A percentile compares a stretch with the other conserved stretches of the same genome.
Conservation (phyloP, 1,140 invertebrate genomes). For the Cydia amplana region DNA sequence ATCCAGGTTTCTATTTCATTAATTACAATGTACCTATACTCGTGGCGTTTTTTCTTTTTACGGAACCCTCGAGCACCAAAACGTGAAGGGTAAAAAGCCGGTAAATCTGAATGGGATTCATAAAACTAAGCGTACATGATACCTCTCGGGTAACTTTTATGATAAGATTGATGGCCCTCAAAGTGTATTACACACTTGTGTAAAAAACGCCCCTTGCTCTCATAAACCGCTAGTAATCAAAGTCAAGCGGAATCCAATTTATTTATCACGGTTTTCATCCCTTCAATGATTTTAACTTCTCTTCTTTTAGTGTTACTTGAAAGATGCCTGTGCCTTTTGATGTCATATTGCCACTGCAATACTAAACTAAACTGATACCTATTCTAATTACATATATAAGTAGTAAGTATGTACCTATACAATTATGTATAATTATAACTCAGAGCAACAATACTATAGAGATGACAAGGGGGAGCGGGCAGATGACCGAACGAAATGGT, state of each 20-base stretch:
- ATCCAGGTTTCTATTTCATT: neutral
- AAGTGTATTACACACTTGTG: slow-evolving; percentile 16
- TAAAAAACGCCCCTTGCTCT: slow-evolving; percentile 17
- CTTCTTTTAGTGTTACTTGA: neutral
- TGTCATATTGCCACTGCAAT: neutral
- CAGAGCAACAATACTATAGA: too few species aligned
- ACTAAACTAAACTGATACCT: neutral
- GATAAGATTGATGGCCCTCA: slow-evolving; percentile 27
- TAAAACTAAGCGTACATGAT: slow-evolving; percentile 21
- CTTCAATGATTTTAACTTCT: slow-evolving; percentile 21
- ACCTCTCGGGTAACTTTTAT: slow-evolving; percentile 21
- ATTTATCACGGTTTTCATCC: slow-evolving; percentile 17
- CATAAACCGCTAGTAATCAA: slow-evolving; percentile 15
- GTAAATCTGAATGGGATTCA: slow-evolving; percentile 9
- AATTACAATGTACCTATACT: neutral
- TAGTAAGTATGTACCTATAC: too few species aligned
- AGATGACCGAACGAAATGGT: too few species aligned
- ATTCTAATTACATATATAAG: too few species aligned
- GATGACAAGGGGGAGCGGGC: too few species aligned
- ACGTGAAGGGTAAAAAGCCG: neutral
- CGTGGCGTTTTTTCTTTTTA: neutral
- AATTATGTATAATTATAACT: too few species aligned
- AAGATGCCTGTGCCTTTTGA: neutral
- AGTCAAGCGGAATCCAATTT: slow-evolving; percentile 22
- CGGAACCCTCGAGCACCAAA: neutral